Evolutionary conservation across 2,113 vertebrate species (phyloP).

Genomic region (sheep (Ovis aries)): ARS-UI_Ramb_v3.0 NC_056057.1:110076501-110077000

Average conservation of each 20-base stretch:
- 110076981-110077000: neutral
- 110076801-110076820: neutral
- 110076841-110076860: neutral
- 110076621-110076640: constrained; percentile 40
- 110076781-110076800: neutral
- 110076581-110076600: constrained; percentile 7
- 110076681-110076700: neutral
- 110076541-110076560: constrained; percentile 1
- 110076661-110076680: constrained; percentile 21
- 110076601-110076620: constrained; percentile 45
- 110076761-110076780: neutral
- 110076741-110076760: neutral
- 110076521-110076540: constrained; percentile 34
- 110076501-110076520: neutral
- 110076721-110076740: neutral
- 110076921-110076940: neutral
- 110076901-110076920: neutral
- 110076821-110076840: neutral
- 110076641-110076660: neutral
- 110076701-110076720: neutral
- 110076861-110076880: neutral
- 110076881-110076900: neutral
- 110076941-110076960: neutral
- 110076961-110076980: neutral
- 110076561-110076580: constrained; percentile 50